These are phyloP conservation scores for Leptinotarsa texana DNA, from an alignment of 1,140 invertebrate species.

Conservation along the genomic window DNA sequence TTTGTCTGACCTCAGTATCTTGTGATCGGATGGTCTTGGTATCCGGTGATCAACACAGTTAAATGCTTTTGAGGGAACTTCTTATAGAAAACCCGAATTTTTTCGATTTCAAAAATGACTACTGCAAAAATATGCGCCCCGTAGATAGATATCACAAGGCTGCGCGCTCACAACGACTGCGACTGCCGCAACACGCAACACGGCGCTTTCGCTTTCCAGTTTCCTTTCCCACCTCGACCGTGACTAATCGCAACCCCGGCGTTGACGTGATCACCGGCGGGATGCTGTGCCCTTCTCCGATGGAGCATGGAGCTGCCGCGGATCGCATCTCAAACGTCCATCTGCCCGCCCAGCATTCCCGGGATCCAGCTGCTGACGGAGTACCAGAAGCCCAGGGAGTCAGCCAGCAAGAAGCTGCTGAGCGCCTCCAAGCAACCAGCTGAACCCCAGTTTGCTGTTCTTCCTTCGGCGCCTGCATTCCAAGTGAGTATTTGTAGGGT, in stretches of 20 bases:
- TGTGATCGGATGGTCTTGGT: too few species aligned
- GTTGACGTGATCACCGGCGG: constrained; percentile 28
- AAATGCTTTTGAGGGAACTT: too few species aligned
- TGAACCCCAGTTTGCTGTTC: constrained; percentile 50
- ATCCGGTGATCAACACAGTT: too few species aligned
- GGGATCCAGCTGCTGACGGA: constrained; percentile 46
- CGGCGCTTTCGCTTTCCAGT: neutral
- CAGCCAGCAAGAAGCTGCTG: constrained; percentile 47
- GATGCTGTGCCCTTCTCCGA: constrained; percentile 43
- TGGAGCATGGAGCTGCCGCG: constrained; percentile 51
- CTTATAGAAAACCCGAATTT: too few species aligned
- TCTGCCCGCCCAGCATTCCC: constrained; percentile 45
- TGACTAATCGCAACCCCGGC: constrained; percentile 9
- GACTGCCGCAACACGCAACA: constrained; percentile 1
- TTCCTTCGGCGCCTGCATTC: constrained; percentile 47
- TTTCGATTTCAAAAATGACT: too few species aligned
- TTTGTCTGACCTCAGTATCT: too few species aligned
- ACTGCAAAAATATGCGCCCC: too few species aligned
- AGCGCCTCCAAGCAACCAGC: constrained; percentile 36
- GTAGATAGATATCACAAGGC: neutral
- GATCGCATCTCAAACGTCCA: constrained; percentile 52
- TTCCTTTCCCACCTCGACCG: constrained; percentile 23
- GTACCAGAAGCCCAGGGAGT: constrained; percentile 41
- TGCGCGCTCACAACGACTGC: neutral
- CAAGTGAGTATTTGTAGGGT: constrained; percentile 9